Base-by-base conservation (phyloP, 2,888 invertebrate genomes). In the Caenorhabditis japonica region DNA sequence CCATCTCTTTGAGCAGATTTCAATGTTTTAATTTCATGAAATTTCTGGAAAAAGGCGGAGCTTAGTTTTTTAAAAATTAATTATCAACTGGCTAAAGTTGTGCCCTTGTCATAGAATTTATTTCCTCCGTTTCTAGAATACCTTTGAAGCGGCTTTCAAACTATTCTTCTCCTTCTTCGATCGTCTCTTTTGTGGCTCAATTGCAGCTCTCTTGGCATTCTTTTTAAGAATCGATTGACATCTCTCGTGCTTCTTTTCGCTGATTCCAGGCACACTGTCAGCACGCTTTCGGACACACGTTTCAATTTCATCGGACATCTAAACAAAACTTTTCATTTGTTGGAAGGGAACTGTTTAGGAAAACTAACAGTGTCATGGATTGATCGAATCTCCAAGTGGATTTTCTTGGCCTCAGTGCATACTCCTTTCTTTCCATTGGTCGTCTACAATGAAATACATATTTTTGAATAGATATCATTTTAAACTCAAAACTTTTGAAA, bases 131-230 rank as follows among this genome's bases (percentile, higher is more conserved):
- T n/a, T n/a, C n/a, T n/a, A n/a, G n/a, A n/a, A n/a, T n/a, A 74
- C 74, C 61, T 56, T 74, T 1, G 68, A 56, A 4, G 74, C 74
- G 0, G 68, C 74, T 15, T 74, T 74, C 74, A 68, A 47, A 53
- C 74, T 69, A 41, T 69, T 74, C 49, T 74, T 74, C 53, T 74
- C 74, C 38, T 74, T 74, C 43, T 69, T 68, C 2, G 61, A 58
- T 34, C 51, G 12, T 30, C 74, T 60, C 46, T 74, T 74, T 39
- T 74, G 74, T 30, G 74, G 74, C 55, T 74, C 74, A 41, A 68
- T 62, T 4, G 68, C 52, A 12, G 74, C 68, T 53, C 68, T 33
- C 17, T 74, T 74, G 13, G 74, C 74, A 25, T 74, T 74, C 38
- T 74, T 74, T 53, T 74, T 74, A 30, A 74, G 59, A 47, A 74